Base-by-base conservation (phyloP, 2,888 invertebrate genomes). In the Drosophila austrosaltans region DNA sequence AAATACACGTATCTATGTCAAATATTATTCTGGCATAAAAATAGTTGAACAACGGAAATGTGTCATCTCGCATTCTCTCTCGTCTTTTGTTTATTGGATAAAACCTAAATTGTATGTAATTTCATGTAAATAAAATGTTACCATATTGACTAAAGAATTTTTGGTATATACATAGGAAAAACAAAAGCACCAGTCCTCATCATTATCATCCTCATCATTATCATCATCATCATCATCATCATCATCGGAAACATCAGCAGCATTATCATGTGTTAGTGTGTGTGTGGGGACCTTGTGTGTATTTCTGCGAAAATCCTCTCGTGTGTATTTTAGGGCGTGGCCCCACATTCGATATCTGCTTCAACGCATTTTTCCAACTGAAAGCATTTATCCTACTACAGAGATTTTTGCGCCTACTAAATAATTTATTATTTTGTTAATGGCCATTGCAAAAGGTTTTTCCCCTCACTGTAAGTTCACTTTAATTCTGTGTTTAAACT, bases 361-460 rank as follows among this genome's bases (percentile, higher is more conserved):
- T 69, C 58, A 68, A 56, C 72, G 72, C 73, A 74, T 44, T 69
- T 74, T 74, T 70, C 75, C 66, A 75, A 57, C 66, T 71, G 62
- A 75, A 10, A 75, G 75, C 75, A 44, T 76, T 75, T 75, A 75
- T 75, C 68, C 76, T 54, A 60, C 66, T 73, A 57, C 77, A 69
- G 73, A 65, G 77, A 65, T 77, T 76, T 77, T 60, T 69, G 63
- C 59, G 72, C 62, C 69, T 66, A 73, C 66, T 76, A 63, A 76
- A 76, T 77, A 73, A 76, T 77, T 76, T 73, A 76, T 76, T 73
- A 69, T 62, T 66, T 66, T 58, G 69, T 73, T 76, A 73, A 77
- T 76, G 73, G 73, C 53, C 59, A 63, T 66, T 57, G 60, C 54
- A 12, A 32, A 54, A 63, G 48, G 36, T 4, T 40, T 36, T 36